Conservation (phyloP, 2,888 invertebrate genomes). For the Gryllus longicercus region DNA sequence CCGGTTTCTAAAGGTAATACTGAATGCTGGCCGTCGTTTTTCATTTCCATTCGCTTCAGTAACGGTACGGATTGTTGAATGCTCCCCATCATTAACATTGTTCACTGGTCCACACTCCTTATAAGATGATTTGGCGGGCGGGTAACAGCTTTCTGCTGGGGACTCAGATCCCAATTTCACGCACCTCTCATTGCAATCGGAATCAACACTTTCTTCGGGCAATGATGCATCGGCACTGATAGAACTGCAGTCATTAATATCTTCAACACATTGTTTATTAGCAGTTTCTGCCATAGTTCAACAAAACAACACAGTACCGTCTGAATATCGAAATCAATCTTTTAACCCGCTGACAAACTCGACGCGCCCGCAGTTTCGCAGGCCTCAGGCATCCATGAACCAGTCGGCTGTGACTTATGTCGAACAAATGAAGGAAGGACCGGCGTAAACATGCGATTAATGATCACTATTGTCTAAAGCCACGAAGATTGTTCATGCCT, state of each 20-base stretch:
- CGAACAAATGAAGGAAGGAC: too few species aligned
- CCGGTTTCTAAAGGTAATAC: conserved; percentile 44
- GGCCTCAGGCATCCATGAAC: too few species aligned
- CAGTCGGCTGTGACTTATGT: too few species aligned
- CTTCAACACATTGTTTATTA: conserved; percentile 6
- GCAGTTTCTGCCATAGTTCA: not conserved
- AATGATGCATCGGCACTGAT: conserved; percentile 25
- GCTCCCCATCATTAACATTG: conserved; percentile 17
- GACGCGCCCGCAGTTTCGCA: too few species aligned
- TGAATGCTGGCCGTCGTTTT: conserved; percentile 41
- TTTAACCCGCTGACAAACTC: too few species aligned
- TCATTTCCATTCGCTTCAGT: conserved; percentile 5
- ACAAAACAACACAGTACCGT: not conserved
- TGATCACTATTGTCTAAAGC: too few species aligned
- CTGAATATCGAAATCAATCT: too few species aligned
- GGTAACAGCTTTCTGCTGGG: not conserved
- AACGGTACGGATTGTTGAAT: not conserved
- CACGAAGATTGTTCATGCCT: too few species aligned
- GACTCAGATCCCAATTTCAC: conserved; percentile 19
- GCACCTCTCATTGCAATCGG: conserved; percentile 23
- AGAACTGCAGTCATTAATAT: conserved; percentile 26
- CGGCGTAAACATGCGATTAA: too few species aligned
- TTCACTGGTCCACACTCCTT: not conserved
- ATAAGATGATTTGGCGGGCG: conserved; percentile 12
- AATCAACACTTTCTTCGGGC: conserved; percentile 29